A percentile compares a stretch with the other conserved stretches of the same genome.
Evolutionary conservation across 2,888 invertebrate species (phyloP).

Genomic region (Pammene fasciana): DNA sequence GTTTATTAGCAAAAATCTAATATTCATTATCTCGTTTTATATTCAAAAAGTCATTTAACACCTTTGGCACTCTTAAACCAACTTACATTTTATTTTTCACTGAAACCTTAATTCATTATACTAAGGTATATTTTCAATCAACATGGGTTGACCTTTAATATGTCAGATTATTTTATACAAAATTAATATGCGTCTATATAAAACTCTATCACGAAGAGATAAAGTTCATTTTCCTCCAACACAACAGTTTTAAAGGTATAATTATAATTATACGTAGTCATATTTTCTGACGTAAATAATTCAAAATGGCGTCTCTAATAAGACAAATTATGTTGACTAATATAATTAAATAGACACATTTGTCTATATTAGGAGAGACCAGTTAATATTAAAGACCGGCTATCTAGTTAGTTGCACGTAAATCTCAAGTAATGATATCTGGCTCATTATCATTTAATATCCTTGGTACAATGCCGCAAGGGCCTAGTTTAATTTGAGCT

Average conservation of each 20-base stretch:
- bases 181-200: neutral
- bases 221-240: neutral
- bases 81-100: neutral
- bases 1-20: too few species aligned
- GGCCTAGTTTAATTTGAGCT: too few species aligned
- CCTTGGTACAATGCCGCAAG: too few species aligned
- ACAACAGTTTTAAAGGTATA: neutral
- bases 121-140: neutral
- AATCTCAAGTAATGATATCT: too few species aligned
- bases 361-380: conserved; percentile 29
- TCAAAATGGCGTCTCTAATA: conserved; percentile 24
- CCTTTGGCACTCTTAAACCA: conserved; percentile 22
- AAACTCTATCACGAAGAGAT: neutral
- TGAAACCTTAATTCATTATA: neutral
- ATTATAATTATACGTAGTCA: conserved; percentile 27
- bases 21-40: conserved; percentile 12
- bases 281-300: conserved; percentile 35
- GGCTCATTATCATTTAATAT: too few species aligned
- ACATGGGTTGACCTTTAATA: neutral
- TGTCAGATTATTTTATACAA: neutral
- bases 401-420: neutral
- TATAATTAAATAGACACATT: conserved; percentile 30
- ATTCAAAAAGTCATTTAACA: conserved; percentile 30
- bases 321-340: conserved; percentile 35
- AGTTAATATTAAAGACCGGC: neutral